Percentiles rank a stretch among this genome's conserved stretches.
These are phyloP conservation scores for Centruroides vittatus DNA, from an alignment of 1,140 invertebrate species.

Conservation along the genomic window DNA sequence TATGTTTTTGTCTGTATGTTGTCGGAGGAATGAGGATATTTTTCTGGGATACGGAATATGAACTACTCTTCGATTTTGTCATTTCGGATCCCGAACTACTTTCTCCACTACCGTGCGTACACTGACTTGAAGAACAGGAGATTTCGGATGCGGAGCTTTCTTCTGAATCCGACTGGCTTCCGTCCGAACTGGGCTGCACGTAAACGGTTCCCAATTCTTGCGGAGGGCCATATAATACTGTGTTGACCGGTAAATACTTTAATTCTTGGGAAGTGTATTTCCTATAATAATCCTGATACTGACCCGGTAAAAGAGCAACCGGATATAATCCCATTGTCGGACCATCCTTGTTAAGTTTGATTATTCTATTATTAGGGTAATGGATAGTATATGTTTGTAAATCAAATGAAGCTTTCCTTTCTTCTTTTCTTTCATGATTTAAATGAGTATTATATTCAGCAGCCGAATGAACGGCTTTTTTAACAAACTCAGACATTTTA, in stretches of 20 bases:
- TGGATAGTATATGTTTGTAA: conserved; percentile 46
- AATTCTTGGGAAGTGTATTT: conserved; percentile 48
- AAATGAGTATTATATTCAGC: conserved; percentile 75
- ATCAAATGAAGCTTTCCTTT: conserved; percentile 39
- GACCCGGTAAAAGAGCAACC: conserved; percentile 77
- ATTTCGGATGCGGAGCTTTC: conserved; percentile 21
- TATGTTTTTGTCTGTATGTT: conserved; percentile 3
- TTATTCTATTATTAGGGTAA: conserved; percentile 37
- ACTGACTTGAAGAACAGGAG: conserved; percentile 10
- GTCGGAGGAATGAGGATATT: background rate
- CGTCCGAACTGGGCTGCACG: conserved; percentile 10
- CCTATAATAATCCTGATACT: conserved; percentile 74
- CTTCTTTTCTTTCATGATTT: conserved; percentile 56
- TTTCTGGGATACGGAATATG: background rate
- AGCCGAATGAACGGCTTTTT: conserved; percentile 72
- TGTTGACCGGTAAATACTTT: conserved; percentile 76
- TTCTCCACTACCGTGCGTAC: conserved; percentile 24
- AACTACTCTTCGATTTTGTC: conserved; percentile 25
- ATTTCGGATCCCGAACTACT: conserved; percentile 39
- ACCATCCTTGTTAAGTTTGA: conserved; percentile 31
- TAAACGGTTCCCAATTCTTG: conserved; percentile 8
- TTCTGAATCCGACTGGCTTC: conserved; percentile 23
- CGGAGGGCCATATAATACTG: conserved; percentile 61
- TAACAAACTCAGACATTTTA: conserved; percentile 48
- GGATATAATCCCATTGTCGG: conserved; percentile 62